Base-by-base conservation (phyloP, 2,888 invertebrate species). In the Caenorhabditis doughertyi region DNA sequence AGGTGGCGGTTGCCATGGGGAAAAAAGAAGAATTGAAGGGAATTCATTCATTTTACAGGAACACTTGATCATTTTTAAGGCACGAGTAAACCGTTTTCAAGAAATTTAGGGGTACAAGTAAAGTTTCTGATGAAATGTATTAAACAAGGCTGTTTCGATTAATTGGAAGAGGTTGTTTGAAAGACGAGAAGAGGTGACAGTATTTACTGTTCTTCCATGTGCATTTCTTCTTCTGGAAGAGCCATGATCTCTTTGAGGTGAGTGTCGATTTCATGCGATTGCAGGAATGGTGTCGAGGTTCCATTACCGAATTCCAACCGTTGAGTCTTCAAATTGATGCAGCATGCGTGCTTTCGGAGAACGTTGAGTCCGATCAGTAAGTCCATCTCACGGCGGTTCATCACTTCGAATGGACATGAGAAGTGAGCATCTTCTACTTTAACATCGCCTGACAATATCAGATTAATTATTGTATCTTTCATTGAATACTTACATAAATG, bases 331-430 rank as follows among this genome's bases (percentile, higher is more conserved):
- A 99, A 93, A 92, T 98, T 97, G 89, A 98, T 97, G 88, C 95
- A 95, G 92, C 97, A 98, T 95, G 96, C 89, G 62, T 90, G 88
- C 13, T 88, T 85, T 7, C 86, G 79, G 0, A 99, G 94, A 97
- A 98, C 98, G 92, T 99, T 98, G 71, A 99, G 94, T 0, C 99
- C 99, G 16, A 99, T 94, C 76, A 99, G 93, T 96, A 99, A 97
- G 91, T 99, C 98, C 97, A 98, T 97, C 0, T 97, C 96, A 92
- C 98, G 98, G 89, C 98, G 96, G 92, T 97, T 96, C 58, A 99
- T 94, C 47, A 99, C 97, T 35, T 97, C 97, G 93, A 99, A 98
- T 49, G 97, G 97, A 3, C 97, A 97, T 1, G 97, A 96, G 51
- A 99, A 94, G 92, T 96, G 97, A 92, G 96, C 96, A 86, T 95